Percentiles rank a stretch among this genome's conserved stretches.
Conservation (phyloP, 2,888 invertebrate genomes). For the Watsonalla cultraria region DNA sequence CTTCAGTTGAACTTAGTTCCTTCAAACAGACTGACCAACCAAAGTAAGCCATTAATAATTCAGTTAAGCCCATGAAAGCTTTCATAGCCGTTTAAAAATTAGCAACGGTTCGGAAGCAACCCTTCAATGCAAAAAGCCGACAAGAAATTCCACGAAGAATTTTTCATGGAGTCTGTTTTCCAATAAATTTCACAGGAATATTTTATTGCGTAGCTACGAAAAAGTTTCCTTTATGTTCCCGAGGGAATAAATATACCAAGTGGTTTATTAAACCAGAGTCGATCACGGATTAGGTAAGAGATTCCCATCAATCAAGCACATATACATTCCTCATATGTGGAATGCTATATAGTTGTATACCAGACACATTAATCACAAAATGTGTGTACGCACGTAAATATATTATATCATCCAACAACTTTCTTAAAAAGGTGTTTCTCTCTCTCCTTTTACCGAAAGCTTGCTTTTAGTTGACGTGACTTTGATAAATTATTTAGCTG, state of each 20-base stretch:
- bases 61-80: neutral
- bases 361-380: slow-evolving; percentile 39
- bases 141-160: neutral
- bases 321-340: slow-evolving; percentile 3
- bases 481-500: slow-evolving; percentile 60
- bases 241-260: neutral
- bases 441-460: slow-evolving; percentile 31
- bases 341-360: slow-evolving; percentile 9
- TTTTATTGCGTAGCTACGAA: neutral
- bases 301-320: slow-evolving; percentile 34
- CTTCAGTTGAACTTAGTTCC: neutral
- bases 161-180: neutral
- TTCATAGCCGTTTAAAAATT: neutral
- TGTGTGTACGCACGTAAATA: slow-evolving; percentile 11
- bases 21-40: neutral
- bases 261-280: slow-evolving; percentile 8
- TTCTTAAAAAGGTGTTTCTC: slow-evolving; percentile 48
- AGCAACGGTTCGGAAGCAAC: neutral
- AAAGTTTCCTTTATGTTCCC: neutral
- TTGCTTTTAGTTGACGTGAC: slow-evolving; percentile 43
- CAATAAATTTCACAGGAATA: neutral
- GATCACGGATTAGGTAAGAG: slow-evolving; percentile 27
- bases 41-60: neutral
- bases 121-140: neutral
- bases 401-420: slow-evolving; percentile 41